Percentiles rank a stretch among this genome's conserved stretches.
These are phyloP conservation scores for Mercenaria mercenaria DNA, from an alignment of 1,140 invertebrate species.

Conservation along the genomic window DNA sequence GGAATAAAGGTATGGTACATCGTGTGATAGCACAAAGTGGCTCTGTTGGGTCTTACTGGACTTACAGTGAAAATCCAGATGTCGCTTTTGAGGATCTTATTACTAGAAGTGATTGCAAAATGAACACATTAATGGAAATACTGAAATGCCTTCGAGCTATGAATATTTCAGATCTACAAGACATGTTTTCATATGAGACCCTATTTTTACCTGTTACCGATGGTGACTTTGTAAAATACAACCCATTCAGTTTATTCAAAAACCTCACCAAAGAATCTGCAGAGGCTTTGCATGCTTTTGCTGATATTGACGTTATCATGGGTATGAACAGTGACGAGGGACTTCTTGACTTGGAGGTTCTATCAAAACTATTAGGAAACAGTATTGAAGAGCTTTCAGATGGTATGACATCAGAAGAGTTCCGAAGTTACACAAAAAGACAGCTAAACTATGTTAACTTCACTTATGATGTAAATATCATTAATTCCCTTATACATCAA, in stretches of 20 bases:
- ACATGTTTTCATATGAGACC: neutral
- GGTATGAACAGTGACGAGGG: slow-evolving; percentile 35
- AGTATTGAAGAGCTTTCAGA: neutral
- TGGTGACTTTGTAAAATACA: slow-evolving; percentile 21
- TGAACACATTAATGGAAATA: neutral
- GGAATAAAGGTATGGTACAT: slow-evolving; percentile 64
- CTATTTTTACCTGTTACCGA: neutral
- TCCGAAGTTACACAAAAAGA: neutral
- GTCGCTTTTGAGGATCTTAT: neutral
- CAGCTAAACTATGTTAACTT: neutral
- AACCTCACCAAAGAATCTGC: neutral
- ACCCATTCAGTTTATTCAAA: neutral
- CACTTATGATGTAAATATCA: neutral
- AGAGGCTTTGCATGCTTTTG: neutral
- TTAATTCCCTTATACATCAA: neutral
- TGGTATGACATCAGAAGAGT: neutral
- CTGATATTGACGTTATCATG: neutral
- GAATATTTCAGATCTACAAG: neutral
- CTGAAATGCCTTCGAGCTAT: neutral
- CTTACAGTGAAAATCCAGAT: neutral
- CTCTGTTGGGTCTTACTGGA: neutral
- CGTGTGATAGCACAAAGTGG: slow-evolving; percentile 64
- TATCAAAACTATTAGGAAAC: neutral
- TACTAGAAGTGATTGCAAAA: neutral
- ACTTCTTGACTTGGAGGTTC: neutral